Conservation (phyloP, 2,113 vertebrate genomes). For the Heteronetta atricapilla region DNA sequence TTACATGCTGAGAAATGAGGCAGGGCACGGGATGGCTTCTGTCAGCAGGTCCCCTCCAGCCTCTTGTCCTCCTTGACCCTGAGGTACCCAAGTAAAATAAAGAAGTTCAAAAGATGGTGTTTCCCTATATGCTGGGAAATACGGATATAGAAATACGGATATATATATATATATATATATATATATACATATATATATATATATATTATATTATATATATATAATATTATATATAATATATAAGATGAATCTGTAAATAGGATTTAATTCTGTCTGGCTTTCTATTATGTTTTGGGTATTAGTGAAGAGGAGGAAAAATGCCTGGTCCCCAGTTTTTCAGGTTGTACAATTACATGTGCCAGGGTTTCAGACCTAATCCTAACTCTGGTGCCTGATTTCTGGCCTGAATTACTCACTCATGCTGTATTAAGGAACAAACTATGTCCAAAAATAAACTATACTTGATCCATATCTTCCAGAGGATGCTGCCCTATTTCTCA, state of each 20-base stretch:
- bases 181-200: too few species aligned
- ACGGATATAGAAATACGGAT: too few species aligned
- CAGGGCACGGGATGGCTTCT: neutral
- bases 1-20: neutral
- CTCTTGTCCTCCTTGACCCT: neutral
- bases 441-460: neutral
- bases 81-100: neutral
- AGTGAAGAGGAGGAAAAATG: neutral
- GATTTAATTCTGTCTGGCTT: neutral
- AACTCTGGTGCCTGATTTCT: neutral
- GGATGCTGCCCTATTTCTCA: neutral
- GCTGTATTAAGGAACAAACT: neutral
- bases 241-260: neutral
- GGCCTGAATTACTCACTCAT: neutral
- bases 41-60: neutral
- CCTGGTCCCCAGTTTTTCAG: too few species aligned
- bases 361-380: neutral
- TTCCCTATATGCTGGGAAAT: neutral
- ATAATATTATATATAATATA: too few species aligned
- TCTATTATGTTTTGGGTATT: neutral
- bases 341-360: rapidly evolving
- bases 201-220: too few species aligned
- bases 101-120: neutral
- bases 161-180: too few species aligned
- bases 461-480: neutral